Conservation (phyloP, 2,113 vertebrate genomes). For the Carassius auratus region DNA sequence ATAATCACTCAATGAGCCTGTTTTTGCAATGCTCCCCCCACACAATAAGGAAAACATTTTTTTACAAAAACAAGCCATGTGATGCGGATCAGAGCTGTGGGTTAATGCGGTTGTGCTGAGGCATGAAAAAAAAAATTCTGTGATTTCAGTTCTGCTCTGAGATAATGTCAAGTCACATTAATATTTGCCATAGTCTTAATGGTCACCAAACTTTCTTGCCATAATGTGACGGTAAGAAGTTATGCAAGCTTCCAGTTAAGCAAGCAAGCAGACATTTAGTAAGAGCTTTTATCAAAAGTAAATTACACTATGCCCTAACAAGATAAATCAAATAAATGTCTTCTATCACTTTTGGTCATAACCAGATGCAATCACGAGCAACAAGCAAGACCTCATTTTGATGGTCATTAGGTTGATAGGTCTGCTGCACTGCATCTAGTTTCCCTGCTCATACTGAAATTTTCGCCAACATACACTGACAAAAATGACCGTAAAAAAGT, state of each 20-base stretch:
- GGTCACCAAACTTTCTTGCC: not conserved
- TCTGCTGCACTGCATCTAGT: not conserved
- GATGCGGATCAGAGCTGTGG: constrained; percentile 21
- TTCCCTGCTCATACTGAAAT: not conserved
- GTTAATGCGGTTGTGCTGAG: constrained; percentile 16
- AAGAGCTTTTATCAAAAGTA: not conserved
- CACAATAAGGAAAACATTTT: constrained; percentile 11
- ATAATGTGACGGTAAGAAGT: not conserved
- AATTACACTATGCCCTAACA: not conserved
- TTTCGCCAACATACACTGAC: not conserved
- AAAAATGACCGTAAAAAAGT: too few relatives aligned
- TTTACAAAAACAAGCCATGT: constrained; percentile 32
- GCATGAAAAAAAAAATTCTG: not conserved
- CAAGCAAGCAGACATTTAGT: not conserved
- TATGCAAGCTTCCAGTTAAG: constrained; percentile 12
- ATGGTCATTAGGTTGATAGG: not conserved
- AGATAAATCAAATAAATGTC: not conserved
- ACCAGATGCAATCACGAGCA: not conserved
- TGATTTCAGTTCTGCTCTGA: constrained; percentile 2
- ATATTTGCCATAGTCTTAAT: not conserved
- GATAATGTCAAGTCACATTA: constrained; percentile 41
- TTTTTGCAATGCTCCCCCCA: constrained; percentile 25
- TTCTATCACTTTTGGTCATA: not conserved
- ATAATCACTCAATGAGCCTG: constrained; percentile 48
- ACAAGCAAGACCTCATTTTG: not conserved